Evolutionary conservation across 92 coral and sea anemone species (phyloP), one percentile per base, ranked within the genome.

Genomic region (Bergia sp.): DNA sequence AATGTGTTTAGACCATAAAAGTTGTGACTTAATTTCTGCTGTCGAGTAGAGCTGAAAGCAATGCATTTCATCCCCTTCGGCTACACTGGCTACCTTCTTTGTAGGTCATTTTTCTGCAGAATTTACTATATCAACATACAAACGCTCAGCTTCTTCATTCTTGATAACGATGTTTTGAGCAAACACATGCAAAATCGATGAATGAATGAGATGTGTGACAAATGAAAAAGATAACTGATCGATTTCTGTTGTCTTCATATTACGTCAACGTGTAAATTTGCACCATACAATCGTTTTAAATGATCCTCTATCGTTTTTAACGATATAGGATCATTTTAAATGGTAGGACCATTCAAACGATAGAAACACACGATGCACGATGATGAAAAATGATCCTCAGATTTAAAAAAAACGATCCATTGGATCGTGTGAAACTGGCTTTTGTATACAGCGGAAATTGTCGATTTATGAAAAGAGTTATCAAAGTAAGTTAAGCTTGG

Each of bases 371-470:
- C 73, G 37, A 66, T 66, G 73, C 73, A 73, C 43, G 78, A 73
- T 73, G 43, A 40, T 43, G 47, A 73, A 73, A 73, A 73, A 73
- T 43, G 78, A 73, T 73, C 78, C 78, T 73, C 78, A 73, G 42
- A 73, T 0, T 0, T 29, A 72, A 73, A 73, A 73, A 73, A 73
- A 73, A 36, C 78, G 78, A 73, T 73, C 78, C 78, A 0, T 73
- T 73, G 78, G 78, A 73, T 73, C 78, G 78, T 73, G 78, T 73
- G 42, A 73, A 73, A 73, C 78, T 73, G 42, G 78, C 78, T 73
- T 73, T 73, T 39, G 78, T 37, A 73, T 73, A 73, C 78, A 43
- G 78, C 78, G 78, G 42, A 4, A 73, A 23, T 73, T 73, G 78
- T 73, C 45, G 78, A 73, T 73, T 73, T 73, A 73, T 73, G 42